Evolutionary conservation across 2,113 vertebrate genomes (phyloP), one percentile per base, ranked within the genome.

Genomic region (Labrus mixtus): DNA sequence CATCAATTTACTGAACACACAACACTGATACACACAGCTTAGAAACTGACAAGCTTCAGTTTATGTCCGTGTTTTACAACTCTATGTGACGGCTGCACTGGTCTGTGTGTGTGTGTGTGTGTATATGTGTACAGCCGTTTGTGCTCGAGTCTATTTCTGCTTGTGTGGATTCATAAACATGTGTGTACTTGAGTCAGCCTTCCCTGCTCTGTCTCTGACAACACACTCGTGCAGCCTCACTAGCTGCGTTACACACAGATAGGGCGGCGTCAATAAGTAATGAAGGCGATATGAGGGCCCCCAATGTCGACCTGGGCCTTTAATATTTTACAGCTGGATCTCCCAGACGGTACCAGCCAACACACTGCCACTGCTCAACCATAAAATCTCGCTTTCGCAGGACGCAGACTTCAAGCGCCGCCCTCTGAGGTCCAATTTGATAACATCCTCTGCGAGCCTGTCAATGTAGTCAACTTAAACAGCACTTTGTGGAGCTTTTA

Each of bases 271-370:
- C 76, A 90, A 91, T 93, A 90, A 92, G 65, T 90, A 82, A 92
- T 90, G 81, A 79, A 54, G 50, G 77, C 33, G 71, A 78, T 88
- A 82, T 76, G 62, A 85, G 80, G 76, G 56, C 59, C 84, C 83
- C 89, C 60, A 61, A 61, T 59, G 76, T 90, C 86, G 89, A 87
- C 90, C 90, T 17, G 45, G 58, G 56, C 71, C 82, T 87, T 91
- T 75, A 87, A 90, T 92, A 91, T 92, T 93, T 92, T 74, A 93
- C 83, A 16, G 50, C 43, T 17, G 48, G 62, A 81, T 78, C 82
- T 88, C 68, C 65, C 66, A 77, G 77, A 80, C 25, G 11, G 73
- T 29, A 76, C 22, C 78, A 73, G 61, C 45, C 20, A 54, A 73
- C 73, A 73, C 63, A 64, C 59, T 66, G 77, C 65, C 17, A 1